These are phyloP conservation scores for Drosophila histrio DNA, from an alignment of 2,888 invertebrate genomes.

Conservation along the genomic window DNA sequence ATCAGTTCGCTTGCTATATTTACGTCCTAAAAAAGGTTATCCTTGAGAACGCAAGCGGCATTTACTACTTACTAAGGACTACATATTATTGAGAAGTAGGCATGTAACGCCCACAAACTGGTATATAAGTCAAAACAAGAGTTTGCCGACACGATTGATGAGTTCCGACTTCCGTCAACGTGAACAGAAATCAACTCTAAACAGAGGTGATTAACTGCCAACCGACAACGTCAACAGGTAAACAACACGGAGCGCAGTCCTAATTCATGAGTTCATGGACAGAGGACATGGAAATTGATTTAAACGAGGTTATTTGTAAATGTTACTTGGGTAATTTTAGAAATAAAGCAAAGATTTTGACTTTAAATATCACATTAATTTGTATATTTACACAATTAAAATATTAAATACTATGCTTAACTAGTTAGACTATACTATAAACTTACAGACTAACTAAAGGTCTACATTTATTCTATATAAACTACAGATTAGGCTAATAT, in stretches of 20 bases:
- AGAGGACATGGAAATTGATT: slow-evolving; percentile 54
- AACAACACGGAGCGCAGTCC: slow-evolving; percentile 42
- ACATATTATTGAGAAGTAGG: slow-evolving; percentile 58
- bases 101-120: slow-evolving; percentile 61
- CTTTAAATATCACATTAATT: slow-evolving; percentile 50
- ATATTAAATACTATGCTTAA: slow-evolving; percentile 17
- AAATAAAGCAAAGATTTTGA: slow-evolving; percentile 24
- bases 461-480: slow-evolving; percentile 3
- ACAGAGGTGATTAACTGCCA: slow-evolving; percentile 65
- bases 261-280: slow-evolving; percentile 41
- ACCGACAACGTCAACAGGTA: slow-evolving; percentile 70
- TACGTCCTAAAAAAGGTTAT: slow-evolving; percentile 24
- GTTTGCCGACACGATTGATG: slow-evolving; percentile 71
- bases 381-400: slow-evolving; percentile 38
- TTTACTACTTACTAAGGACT: slow-evolving; percentile 12
- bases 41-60: slow-evolving; percentile 22
- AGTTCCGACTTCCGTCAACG: slow-evolving; percentile 79
- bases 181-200: slow-evolving; percentile 29
- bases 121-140: slow-evolving; percentile 65
- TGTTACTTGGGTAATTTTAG: slow-evolving; percentile 1
- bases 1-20: background rate
- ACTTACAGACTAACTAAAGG: slow-evolving; percentile 13
- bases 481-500: background rate
- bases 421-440: slow-evolving; percentile 2
- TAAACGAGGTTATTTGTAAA: slow-evolving; percentile 62